Evolutionary conservation across 2,888 invertebrate species (phyloP), one percentile per base, ranked within the genome.

Genomic region (Spialia ferax): DNA sequence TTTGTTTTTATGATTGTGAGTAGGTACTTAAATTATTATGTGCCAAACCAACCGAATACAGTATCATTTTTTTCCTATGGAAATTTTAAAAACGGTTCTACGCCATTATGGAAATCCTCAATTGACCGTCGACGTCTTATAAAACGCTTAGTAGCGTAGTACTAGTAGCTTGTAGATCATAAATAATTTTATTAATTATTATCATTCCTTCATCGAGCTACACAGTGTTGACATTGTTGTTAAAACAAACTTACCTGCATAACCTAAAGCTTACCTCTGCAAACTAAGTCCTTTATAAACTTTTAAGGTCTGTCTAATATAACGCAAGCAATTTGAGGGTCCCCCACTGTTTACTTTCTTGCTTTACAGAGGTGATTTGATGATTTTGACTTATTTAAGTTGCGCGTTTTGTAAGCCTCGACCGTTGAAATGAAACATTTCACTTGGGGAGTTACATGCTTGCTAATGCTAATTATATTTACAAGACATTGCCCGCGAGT

Each of bases 381-480:
- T 91, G 92, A 93, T 92, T 91, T 89, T 88, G 89, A 91, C 89
- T 91, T 90, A 91, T 91, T 91, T 84, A 87, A 87, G 85, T 86
- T 85, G 84, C 83, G 78, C 81, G 79, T 79, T 82, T 82, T 84
- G 81, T 84, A 76, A 77, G 77, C 77, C 59, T 54, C 29, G 38
- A 26, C 42, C 8, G 42, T 64, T 67, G 67, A 59, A 69, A 67
- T 67, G 67, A 59, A 69, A 67, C 55, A 64, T 55, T 69, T 64
- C 35, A 57, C 62, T 57, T 56, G 38, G 55, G 15, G 26, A 38
- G 35, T 20, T 62, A 26, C 10, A 13, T 56, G n/a, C 35, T 45
- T 57, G 61, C 20, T 63, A 45, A 52, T 57, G 61, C 20, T 63
- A 45, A 52, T 55, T 65, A 48, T 42, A 48, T 35, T 63, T 8